Evolutionary conservation across 2,888 invertebrate species (phyloP).

Genomic region (Ctena decussata): DNA sequence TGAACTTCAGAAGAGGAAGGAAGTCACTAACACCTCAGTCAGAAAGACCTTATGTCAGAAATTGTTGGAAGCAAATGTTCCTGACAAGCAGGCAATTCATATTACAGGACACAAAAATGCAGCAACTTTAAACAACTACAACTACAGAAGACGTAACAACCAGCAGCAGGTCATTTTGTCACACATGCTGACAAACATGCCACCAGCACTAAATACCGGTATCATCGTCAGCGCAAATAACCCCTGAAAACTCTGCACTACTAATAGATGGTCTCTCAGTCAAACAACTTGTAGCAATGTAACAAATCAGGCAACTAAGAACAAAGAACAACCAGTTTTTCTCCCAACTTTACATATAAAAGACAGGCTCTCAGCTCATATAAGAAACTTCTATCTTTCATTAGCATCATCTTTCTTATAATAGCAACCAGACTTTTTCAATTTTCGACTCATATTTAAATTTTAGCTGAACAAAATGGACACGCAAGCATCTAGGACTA

Average conservation of each 20-base stretch:
- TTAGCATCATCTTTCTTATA: too few species aligned
- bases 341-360: too few species aligned
- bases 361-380: too few species aligned
- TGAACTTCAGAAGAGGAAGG: background rate
- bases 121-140: slow-evolving; percentile 23
- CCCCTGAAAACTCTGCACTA: too few species aligned
- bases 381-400: too few species aligned
- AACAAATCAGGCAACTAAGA: background rate
- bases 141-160: slow-evolving; percentile 7
- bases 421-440: too few species aligned
- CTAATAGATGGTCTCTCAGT: background rate
- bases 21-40: slow-evolving; percentile 12
- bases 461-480: too few species aligned
- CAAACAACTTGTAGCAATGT: background rate
- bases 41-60: slow-evolving; percentile 21
- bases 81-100: slow-evolving; percentile 24
- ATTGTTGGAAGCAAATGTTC: slow-evolving; percentile 14
- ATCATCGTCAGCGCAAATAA: background rate
- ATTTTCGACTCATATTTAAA: too few species aligned
- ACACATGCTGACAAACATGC: background rate
- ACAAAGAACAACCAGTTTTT: background rate
- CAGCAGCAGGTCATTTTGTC: background rate
- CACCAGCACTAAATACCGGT: background rate
- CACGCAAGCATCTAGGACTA: too few species aligned
- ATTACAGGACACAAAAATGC: slow-evolving; percentile 31